These are phyloP conservation scores for Holocentrus rufus DNA, from an alignment of 2,797 vertebrate species.

Conservation along the genomic window DNA sequence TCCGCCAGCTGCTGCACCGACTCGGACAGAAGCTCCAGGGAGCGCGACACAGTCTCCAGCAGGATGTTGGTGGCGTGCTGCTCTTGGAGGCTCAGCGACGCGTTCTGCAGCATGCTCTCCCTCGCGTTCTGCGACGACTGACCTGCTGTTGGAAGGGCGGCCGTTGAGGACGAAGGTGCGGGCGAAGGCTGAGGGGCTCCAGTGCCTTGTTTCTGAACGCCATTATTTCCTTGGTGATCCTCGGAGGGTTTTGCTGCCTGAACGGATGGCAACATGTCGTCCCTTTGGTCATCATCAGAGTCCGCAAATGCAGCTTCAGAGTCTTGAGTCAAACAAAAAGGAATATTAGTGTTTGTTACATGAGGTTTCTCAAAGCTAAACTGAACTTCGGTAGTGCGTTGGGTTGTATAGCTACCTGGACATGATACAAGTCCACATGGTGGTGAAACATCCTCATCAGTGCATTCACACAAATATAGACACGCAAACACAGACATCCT, in stretches of 20 bases:
- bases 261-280: conserved; percentile 56
- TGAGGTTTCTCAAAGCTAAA: too few relatives aligned
- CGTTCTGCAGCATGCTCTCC: conserved; percentile 76
- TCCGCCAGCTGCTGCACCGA: conserved; percentile 86
- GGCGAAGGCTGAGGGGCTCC: conserved; percentile 39
- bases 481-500: not conserved
- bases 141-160: not conserved
- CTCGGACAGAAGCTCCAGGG: conserved; percentile 85
- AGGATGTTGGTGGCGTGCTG: conserved; percentile 84
- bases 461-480: not conserved
- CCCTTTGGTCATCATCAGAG: conserved; percentile 75
- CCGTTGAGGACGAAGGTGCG: conserved; percentile 1
- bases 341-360: conserved; percentile 1
- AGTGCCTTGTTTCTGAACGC: conserved; percentile 53
- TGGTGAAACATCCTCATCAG: too few relatives aligned
- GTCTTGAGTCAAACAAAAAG: conserved; percentile 49
- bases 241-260: conserved; percentile 49
- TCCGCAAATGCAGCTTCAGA: conserved; percentile 64
- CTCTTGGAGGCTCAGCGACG: conserved; percentile 82
- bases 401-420: too few relatives aligned
- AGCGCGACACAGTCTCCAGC: conserved; percentile 83
- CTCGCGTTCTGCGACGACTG: conserved; percentile 44
- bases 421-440: too few relatives aligned
- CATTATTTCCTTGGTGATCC: conserved; percentile 67
- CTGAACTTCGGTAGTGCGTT: too few relatives aligned